These are phyloP conservation scores for Drosophila pseudoobscura DNA, from an alignment of 1,140 invertebrate species.

Conservation along the genomic window DNA sequence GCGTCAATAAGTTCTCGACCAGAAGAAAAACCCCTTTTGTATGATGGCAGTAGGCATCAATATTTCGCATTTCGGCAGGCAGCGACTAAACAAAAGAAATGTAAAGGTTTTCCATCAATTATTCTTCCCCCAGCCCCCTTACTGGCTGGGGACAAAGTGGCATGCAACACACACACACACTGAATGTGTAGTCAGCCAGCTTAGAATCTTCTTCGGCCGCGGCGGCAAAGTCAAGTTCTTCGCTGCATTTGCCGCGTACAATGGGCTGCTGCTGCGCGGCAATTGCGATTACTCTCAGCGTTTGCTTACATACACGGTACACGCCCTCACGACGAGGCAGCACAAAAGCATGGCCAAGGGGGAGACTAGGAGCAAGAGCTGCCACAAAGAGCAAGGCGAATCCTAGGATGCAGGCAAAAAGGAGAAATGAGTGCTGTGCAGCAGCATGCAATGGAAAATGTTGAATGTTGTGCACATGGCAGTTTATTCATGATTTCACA, in stretches of 20 bases:
- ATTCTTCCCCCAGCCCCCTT: constrained; percentile 19
- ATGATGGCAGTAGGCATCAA: constrained; percentile 19
- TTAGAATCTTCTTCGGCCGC: background rate
- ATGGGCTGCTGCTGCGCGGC: constrained; percentile 20
- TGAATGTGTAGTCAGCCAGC: background rate
- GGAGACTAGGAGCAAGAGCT: constrained; percentile 6
- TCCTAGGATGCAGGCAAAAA: constrained; percentile 19
- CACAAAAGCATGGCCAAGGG: constrained; percentile 30
- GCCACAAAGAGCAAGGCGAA: constrained; percentile 29
- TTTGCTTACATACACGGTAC: constrained; percentile 7
- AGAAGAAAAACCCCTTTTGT: constrained; percentile 24
- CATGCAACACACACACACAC: constrained; percentile 3
- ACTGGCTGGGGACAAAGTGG: constrained; percentile 45
- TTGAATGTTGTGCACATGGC: constrained; percentile 79
- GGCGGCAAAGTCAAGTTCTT: constrained; percentile 61
- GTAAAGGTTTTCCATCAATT: constrained; percentile 39
- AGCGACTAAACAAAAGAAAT: constrained; percentile 7
- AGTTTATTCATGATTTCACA: constrained; percentile 82
- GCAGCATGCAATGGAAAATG: constrained; percentile 40
- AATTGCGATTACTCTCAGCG: constrained; percentile 11
- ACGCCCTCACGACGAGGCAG: background rate
- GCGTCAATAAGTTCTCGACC: constrained; percentile 40
- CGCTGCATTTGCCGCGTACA: constrained; percentile 58
- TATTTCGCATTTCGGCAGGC: background rate
- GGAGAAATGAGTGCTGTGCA: constrained; percentile 23